Percentiles rank a stretch among this genome's conserved stretches.
phyloP scores from a whole-genome alignment of 1,140 invertebrate species.

The Drosophila lini region DNA sequence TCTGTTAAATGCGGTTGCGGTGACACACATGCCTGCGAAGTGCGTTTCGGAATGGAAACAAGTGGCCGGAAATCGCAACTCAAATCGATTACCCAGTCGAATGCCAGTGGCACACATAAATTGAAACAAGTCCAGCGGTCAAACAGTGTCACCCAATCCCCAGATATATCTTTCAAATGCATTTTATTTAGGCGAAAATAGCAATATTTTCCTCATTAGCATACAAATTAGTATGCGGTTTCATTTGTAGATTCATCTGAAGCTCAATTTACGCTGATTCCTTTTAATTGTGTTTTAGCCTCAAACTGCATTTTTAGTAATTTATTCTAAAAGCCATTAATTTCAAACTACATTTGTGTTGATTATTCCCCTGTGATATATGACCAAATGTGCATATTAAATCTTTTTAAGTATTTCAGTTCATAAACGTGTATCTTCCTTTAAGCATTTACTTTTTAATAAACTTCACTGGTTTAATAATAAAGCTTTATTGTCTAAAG shows the following conservation, averaged over 20 bases:
- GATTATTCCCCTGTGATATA: constrained; percentile 15
- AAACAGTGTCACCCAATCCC: background rate
- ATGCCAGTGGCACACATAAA: constrained; percentile 30
- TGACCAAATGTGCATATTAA: background rate
- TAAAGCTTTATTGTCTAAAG: background rate
- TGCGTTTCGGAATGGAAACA: constrained; percentile 46
- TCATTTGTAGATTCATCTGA: background rate
- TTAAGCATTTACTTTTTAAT: background rate
- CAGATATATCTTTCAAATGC: constrained; percentile 1
- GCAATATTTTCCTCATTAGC: background rate
- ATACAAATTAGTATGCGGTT: constrained; percentile 15
- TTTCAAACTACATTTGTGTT: background rate
- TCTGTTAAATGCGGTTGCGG: background rate
- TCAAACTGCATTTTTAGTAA: background rate
- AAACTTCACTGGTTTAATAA: no score
- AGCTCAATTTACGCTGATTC: constrained; percentile 17
- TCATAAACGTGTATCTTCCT: no score
- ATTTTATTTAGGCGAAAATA: background rate
- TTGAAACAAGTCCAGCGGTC: constrained; percentile 28
- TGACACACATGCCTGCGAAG: constrained; percentile 23
- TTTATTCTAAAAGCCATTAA: constrained; percentile 5
- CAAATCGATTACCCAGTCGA: constrained; percentile 46
- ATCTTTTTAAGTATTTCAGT: background rate
- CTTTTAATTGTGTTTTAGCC: constrained; percentile 1
- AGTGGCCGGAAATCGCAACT: constrained; percentile 46